Evolutionary conservation across 2,888 invertebrate species (phyloP), one percentile per base, ranked within the genome.

Genomic region (Agonum fuliginosum): DNA sequence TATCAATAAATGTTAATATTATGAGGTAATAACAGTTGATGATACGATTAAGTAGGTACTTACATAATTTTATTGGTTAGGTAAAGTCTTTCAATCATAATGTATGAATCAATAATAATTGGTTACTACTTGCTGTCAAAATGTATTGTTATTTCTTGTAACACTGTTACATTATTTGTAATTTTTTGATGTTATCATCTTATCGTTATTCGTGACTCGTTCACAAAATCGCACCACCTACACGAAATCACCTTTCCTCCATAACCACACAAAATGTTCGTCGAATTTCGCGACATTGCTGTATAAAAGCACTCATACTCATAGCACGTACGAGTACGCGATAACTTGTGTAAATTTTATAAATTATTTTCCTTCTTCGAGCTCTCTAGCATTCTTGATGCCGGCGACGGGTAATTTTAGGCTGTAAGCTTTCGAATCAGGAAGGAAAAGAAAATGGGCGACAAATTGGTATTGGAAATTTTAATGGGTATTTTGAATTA

Each of bases 381-480:
- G 48, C 48, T 48, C 14, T 48, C 48, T 37, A 37, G 37, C 46
- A 46, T 24, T 24, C n/a, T n/a, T n/a, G n/a, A n/a, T n/a, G 24
- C 24, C 8, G 46, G 30, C 30, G 30, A 27, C 6, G 30, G 30
- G 30, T 62, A 62, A 62, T 62, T 62, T 62, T 62, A 30, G 58
- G 17, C 17, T 27, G 27, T 54, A 62, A 62, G 58, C 58, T 30
- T 12, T 62, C 2, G 34, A 62, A 34, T 58, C 27, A 62, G 30
- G 58, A 30, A 30, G 30, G 58, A 27, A 58, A 30, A 17, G 14
- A 62, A 62, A 62, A 62, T 62, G 58, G 58, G 30, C 30, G 58
- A 62, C 58, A 62, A 62, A 62, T 62, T 62, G 58, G 19, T 62
- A 62, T 62, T 62, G 58, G 58, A 62, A 62, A 62, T 30, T 62